phyloP scores from a whole-genome alignment of 2,797 vertebrate genomes.

The Macrochelys suwanniensis region DNA sequence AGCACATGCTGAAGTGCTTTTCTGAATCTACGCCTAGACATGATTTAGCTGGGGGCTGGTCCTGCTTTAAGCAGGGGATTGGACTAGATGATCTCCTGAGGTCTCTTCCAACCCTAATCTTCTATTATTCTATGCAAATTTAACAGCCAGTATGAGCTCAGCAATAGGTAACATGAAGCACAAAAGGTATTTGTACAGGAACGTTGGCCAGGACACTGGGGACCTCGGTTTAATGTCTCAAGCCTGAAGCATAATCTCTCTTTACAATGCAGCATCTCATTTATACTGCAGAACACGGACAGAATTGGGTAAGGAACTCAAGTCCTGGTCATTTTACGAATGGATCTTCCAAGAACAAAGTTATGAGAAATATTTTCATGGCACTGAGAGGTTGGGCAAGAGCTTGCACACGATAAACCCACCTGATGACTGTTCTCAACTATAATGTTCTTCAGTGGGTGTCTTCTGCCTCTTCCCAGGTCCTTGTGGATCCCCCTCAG shows the following conservation, averaged over 20 bases:
- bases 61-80: too few species aligned
- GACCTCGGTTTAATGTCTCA: neutral
- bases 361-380: neutral
- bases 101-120: too few species aligned
- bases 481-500: neutral
- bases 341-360: neutral
- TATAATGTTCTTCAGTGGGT: too few species aligned
- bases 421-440: neutral
- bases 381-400: neutral
- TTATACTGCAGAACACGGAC: neutral
- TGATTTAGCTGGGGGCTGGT: too few species aligned
- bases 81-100: too few species aligned
- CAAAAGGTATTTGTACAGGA: neutral
- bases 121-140: neutral
- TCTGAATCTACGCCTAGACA: neutral
- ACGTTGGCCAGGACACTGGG: neutral
- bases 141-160: neutral
- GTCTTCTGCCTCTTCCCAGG: neutral
- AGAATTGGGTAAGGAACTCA: neutral
- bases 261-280: neutral
- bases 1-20: neutral
- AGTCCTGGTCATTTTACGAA: neutral
- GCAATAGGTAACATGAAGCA: rapidly evolving
- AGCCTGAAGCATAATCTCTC: neutral
- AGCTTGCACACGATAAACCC: neutral